Evolutionary conservation across 2,797 vertebrate species (phyloP), one percentile per base, ranked within the genome.

Genomic region (Melanogrammus aeglefinus): DNA sequence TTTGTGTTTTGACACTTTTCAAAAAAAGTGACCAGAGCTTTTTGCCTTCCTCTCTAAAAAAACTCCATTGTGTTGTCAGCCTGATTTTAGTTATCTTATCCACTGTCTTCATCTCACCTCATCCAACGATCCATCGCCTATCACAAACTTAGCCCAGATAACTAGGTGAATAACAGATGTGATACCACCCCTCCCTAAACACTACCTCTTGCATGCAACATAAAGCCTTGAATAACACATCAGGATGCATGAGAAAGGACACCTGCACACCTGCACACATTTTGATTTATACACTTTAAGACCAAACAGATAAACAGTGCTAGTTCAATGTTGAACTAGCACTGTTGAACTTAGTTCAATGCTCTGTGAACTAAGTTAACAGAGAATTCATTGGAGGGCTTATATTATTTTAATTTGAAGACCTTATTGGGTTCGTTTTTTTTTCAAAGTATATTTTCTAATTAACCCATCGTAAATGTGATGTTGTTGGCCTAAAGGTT

Each of bases 1-100:
- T 95, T 94, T 83, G 92, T 88, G 91, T 95, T 94, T 95, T 95
- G 93, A 95, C 93, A 95, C 92, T 92, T 92, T 90, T 93, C 89
- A 93, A 92, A 94, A 69, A 89, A 88, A 90, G 85, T 94, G 94
- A 92, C 93, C 93, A 92, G 92, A 92, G 82, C 89, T 78, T 77
- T 81, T 84, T 57, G 80, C 80, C 92, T 94, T 95, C 92, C 93
- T 63, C 90, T 79, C 88, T 93, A 88, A 83, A 90, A 80, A 80
- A 86, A 88, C 85, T 84, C 66, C 82, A 86, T 88, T 82, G 36
- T 84, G 88, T 81, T 91, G 82, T 91, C 88, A 83, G 82, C 77
- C 83, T 10, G 16, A 44, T 57, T 47, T 85, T 87, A 3, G 27
- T 69, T 27, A 3, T 69, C 63, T 27, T 12, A 9, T 12, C n/a